phyloP scores from a whole-genome alignment of 53 echinoderm and acorn worm genomes.

The Patiria pectinifera region DNA sequence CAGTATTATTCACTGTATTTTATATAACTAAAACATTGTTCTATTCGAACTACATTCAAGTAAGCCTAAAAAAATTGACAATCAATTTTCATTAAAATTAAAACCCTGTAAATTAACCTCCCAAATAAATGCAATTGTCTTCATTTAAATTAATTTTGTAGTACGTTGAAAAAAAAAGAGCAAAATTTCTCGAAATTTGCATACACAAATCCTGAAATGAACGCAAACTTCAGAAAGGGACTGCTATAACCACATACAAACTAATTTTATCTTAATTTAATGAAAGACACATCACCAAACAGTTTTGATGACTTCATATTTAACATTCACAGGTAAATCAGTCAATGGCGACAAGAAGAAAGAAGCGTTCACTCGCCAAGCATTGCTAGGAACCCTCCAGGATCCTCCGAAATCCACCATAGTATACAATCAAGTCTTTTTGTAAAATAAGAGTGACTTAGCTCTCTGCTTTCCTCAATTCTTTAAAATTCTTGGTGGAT shows the following conservation, averaged over 20 bases:
- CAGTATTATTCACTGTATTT: not conserved
- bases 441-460: too few relatives aligned
- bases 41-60: not conserved
- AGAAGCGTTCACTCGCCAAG: not conserved
- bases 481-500: too few relatives aligned
- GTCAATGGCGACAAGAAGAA: not conserved
- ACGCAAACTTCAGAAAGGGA: not conserved
- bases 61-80: not conserved
- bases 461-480: too few relatives aligned
- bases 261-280: conserved; percentile 44
- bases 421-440: too few relatives aligned
- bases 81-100: not conserved
- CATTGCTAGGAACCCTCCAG: not conserved
- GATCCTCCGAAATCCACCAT: too few relatives aligned
- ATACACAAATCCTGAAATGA: not conserved
- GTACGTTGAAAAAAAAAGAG: not conserved
- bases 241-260: conserved; percentile 11
- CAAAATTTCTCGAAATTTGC: not conserved
- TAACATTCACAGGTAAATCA: not conserved
- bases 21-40: not conserved
- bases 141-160: not conserved
- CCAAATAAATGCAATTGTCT: not conserved
- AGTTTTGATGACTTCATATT: conserved; percentile 26
- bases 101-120: too few relatives aligned
- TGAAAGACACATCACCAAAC: conserved; percentile 46